These are phyloP conservation scores for Leucophora obtusa DNA, from an alignment of 2,888 invertebrate genomes.

Conservation along the genomic window DNA sequence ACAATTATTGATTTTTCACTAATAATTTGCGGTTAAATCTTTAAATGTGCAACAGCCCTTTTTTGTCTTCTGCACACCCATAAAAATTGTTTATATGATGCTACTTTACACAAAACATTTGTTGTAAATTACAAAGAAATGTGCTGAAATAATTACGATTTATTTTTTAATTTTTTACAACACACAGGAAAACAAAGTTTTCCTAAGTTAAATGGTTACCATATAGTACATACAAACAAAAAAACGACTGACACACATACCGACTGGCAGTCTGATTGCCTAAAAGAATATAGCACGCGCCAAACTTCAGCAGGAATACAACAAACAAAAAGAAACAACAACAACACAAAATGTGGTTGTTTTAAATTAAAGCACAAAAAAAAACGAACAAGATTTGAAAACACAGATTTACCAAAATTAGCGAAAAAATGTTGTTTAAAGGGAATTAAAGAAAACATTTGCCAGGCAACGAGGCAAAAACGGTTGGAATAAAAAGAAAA, in stretches of 20 bases:
- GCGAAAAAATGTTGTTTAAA: slow-evolving; percentile 36
- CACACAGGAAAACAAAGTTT: slow-evolving; percentile 39
- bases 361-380: slow-evolving; percentile 10
- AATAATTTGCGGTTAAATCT: slow-evolving; percentile 34
- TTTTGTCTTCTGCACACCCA: slow-evolving; percentile 16
- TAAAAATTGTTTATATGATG: slow-evolving; percentile 7
- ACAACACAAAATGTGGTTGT: slow-evolving; percentile 50
- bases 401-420: slow-evolving; percentile 40
- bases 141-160: slow-evolving; percentile 33
- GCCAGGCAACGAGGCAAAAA: slow-evolving; percentile 23
- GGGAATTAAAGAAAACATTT: slow-evolving; percentile 18
- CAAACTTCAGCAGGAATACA: slow-evolving; percentile 16
- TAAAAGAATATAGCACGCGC: slow-evolving; percentile 58
- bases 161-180: too few relatives aligned
- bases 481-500: slow-evolving; percentile 26
- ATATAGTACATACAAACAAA: not conserved
- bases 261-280: slow-evolving; percentile 27
- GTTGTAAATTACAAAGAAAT: slow-evolving; percentile 14
- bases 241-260: slow-evolving; percentile 1
- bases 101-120: slow-evolving; percentile 10
- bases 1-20: slow-evolving; percentile 62
- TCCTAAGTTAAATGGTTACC: slow-evolving; percentile 34
- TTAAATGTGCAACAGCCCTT: slow-evolving; percentile 55
- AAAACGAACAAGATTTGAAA: slow-evolving; percentile 27
- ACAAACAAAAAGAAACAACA: slow-evolving; percentile 41